Base-by-base conservation (phyloP, 2,113 vertebrate species). In the Leptobrachium leishanense region DNA sequence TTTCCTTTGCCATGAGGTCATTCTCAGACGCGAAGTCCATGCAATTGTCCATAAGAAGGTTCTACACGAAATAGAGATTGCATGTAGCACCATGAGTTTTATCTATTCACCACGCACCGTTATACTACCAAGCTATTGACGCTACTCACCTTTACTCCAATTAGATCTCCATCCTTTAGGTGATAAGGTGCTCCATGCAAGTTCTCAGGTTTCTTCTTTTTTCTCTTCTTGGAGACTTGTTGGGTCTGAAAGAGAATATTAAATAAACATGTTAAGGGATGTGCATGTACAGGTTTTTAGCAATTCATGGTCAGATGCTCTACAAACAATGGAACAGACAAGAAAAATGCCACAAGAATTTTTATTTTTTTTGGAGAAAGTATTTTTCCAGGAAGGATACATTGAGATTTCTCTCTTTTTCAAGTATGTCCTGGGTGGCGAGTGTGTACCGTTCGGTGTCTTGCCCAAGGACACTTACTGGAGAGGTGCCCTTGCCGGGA, bases 81-180 rank as follows among this genome's bases (percentile, higher is more conserved):
- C 3, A 2, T 44, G 6, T 44, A 7, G n/a, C 12, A 68, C 40
- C 44, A 8, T 44, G 2, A 69, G n/a, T 42, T 43, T n/a, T 43
- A 53, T n/a, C 6, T 31, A 8, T 15, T 72, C 5, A 13, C 11
- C 43, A 13, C 6, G 20, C 9, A 41, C 1, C 39, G 50, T 5
- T 59, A 3, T 59, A 54, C 44, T 68, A 50, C 20, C 5, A 11
- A 57, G 31, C 2, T 43, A 57, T n/a, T 46, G 1, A 12, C 3
- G 41, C 11, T 0, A 55, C 74, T 80, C 46, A 97, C 97, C 95
- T 98, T 98, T 63, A 97, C 78, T 2, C 95, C 95, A 13, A 99
- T 88, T 2, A 87, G 83, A 68, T 99, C 97, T 5, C 96, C 97
- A 72, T 99, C 97, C 87, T 93, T 97, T 75, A 99, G 83, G 83